Evolutionary conservation across 2,888 invertebrate species (phyloP), one percentile per base, ranked within the genome.

Genomic region (Mythimna loreyi): DNA sequence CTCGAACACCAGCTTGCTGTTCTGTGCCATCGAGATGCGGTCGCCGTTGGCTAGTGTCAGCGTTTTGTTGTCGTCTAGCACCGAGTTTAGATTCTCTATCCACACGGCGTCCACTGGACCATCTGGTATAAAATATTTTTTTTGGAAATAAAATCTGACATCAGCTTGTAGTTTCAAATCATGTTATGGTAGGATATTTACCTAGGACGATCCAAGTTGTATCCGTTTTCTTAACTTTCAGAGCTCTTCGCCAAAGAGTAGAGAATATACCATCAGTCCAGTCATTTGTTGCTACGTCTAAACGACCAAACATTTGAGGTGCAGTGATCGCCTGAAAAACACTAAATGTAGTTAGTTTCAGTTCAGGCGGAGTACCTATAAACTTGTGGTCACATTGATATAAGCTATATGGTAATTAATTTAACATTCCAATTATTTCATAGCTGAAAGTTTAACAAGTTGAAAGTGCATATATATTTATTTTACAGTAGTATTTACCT

Each of bases 261-360:
- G 98, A 98, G 91, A 99, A 99, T 85, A 99, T 99, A n/a, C 99
- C 99, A 92, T 99, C 99, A 0, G 98, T 99, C 99, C 99, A 99
- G 89, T 99, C 99, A 90, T 99, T 99, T 0, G 99, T 99, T 0
- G 98, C 98, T 0, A 98, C 98, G 91, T 99, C 99, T 49, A 99
- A 94, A 50, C 97, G 96, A 0, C 98, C 98, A 92, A 98, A 99
- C 98, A 99, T 99, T 96, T 99, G 98, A 0, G 98, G 97, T 0
- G 98, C 98, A 28, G 98, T 98, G 78, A 98, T 98, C 4, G 98
- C 98, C 97, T 97, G 59, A 25, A 85, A 40, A 65, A 21, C 25
- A 25, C 21, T 13, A 30, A 55, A 43, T 43, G 7, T 1, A 33
- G 30, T 40, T 50, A 7, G 6, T 19, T 28, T 8, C 23, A 9